Base-by-base conservation (phyloP, 2,797 vertebrate species). In the Peromyscus eremicus region DNA sequence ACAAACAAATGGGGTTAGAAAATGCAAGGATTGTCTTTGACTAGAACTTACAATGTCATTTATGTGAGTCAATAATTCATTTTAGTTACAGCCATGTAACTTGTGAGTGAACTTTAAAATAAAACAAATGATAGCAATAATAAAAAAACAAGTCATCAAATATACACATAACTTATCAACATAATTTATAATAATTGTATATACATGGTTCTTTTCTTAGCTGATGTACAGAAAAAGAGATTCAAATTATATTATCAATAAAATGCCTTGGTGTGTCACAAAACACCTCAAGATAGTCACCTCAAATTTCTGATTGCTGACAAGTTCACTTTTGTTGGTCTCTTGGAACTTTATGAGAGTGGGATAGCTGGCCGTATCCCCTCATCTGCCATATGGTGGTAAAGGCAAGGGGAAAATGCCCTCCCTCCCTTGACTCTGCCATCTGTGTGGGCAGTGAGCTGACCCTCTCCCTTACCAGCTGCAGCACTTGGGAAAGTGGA, bases 11-110 rank as follows among this genome's bases (percentile, higher is more conserved):
- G 46, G 64, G 70, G 57, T 86, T 73, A 89, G 89, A 86, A 96
- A 96, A 94, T 52, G 2, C 23, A 92, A 93, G 17, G 52, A 68
- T 46, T 94, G 2, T 81, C 27, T 93, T 81, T 49, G 32, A 37
- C 66, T 94, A 83, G 21, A 92, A 85, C 40, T 96, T 83, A 91
- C 32, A 84, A 34, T 46, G 75, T 90, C 46, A 88, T 96, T 85
- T 95, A 77, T 40, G 17, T 4, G 32, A 92, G 34, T 49, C 21
- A 77, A 40, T 79, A 68, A 57, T 27, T 97, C 49, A 49, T 90
- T 94, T 91, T 64, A 49, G n/a, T 52, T 40, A 52, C 7, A 96
- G 5, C 25, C 75, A 27, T 89, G 12, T 29, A 68, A 0, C 1
- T 55, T 40, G 73, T 52, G 27, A 57, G 4, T 77, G 32, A 84